Evolutionary conservation across 2,888 invertebrate genomes (phyloP), one percentile per base, ranked within the genome.

Genomic region (Apamea epomidion): DNA sequence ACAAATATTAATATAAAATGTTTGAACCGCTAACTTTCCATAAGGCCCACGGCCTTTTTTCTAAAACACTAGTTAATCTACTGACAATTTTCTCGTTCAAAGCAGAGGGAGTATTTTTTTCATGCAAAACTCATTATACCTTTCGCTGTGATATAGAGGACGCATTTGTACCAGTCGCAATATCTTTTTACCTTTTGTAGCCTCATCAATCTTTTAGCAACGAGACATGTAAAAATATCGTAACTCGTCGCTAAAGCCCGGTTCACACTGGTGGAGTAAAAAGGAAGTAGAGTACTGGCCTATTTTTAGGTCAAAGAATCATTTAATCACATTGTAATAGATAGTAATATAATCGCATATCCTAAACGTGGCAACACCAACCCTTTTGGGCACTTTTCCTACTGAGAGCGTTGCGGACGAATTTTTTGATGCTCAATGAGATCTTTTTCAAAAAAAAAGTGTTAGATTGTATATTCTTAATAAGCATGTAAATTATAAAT

Each of bases 91-190:
- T 45, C 3, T 42, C n/a, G 16, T 12, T n/a, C 18, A 48, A 42
- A 21, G 16, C 42, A 42, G 8, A 51, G 21, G 51, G 51, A 54
- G n/a, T 10, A n/a, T 12, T 1, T 72, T 60, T 80, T 45, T 58
- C n/a, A 68, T 62, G 60, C n/a, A 42, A 82, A 82, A 62, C 67
- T 68, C 45, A 48, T 14, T 48, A 62, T 14, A 12, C 14, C 48
- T 16, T 14, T 65, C 21, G 25, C n/a, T 42, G 16, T 58, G 64
- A 69, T 86, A 29, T 14, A 73, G 42, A 48, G 75, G 48, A 64
- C 42, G n/a, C 76, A 87, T 87, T 87, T 85, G 85, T 87, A 80
- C 29, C 51, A 67, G 85, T 85, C 88, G 42, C 58, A 67, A 87
- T 85, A 77, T 70, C 8, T 75, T 85, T 84, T 85, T 85, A 85